A percentile compares a stretch with the other conserved stretches of the same genome.
Evolutionary conservation across 2,888 invertebrate species (phyloP).

Genomic region (Eretmocerus hayati): DNA sequence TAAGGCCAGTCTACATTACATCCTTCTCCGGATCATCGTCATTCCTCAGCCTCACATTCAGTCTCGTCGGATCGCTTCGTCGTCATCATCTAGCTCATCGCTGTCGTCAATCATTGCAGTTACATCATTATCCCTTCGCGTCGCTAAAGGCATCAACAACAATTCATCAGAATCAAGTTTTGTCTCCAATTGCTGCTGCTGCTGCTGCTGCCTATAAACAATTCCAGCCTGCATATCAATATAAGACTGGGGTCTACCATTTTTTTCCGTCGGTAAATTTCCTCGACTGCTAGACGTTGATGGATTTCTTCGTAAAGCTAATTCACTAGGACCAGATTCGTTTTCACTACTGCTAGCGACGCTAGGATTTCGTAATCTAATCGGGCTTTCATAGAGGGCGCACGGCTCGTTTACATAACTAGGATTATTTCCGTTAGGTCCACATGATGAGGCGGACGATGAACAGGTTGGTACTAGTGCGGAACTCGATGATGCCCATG

Average conservation of each 20-base stretch:
- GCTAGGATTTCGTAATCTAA: constrained; percentile 35
- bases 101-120: no score
- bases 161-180: no score
- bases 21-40: no score
- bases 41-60: no score
- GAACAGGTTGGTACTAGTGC: constrained; percentile 23
- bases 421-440: background rate
- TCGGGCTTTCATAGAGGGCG: constrained; percentile 38
- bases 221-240: constrained; percentile 37
- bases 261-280: no score
- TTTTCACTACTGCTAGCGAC: constrained; percentile 39
- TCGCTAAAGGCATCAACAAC: no score
- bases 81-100: no score
- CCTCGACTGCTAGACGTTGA: constrained; percentile 17
- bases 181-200: background rate
- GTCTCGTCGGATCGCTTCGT: no score
- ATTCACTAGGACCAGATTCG: no score
- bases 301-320: constrained; percentile 11
- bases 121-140: no score
- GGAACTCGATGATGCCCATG: constrained; percentile 32
- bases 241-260: constrained; percentile 37
- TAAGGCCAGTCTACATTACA: no score
- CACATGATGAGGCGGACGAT: background rate
- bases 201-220: background rate
- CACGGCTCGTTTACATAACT: constrained; percentile 36